These are phyloP conservation scores for Erpobdella octoculata DNA, from an alignment of 2,888 invertebrate genomes.

Conservation along the genomic window DNA sequence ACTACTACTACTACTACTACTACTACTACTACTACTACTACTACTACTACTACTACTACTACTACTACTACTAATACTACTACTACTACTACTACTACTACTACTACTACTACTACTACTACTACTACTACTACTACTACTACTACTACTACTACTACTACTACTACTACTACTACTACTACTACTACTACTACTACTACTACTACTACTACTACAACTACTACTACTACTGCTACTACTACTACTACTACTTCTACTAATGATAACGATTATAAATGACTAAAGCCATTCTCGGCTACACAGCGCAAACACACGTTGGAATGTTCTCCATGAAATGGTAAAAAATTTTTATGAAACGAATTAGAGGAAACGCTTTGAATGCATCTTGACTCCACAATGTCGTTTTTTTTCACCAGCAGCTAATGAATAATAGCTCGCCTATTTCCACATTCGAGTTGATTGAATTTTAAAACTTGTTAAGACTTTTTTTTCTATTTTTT, in stretches of 20 bases:
- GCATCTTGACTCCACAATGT: no score
- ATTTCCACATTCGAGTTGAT: no score
- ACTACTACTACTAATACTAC: constrained; percentile 29
- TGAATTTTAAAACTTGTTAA: no score
- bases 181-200: constrained; percentile 33
- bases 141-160: constrained; percentile 32
- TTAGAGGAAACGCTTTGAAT: no score
- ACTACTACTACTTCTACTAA: no score
- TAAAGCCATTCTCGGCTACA: not conserved
- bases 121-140: constrained; percentile 31
- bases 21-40: not conserved
- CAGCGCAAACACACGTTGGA: not conserved
- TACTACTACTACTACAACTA: constrained; percentile 32
- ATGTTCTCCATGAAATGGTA: not conserved
- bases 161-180: constrained; percentile 32
- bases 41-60: constrained; percentile 19
- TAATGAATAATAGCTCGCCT: no score
- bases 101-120: constrained; percentile 29
- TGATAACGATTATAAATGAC: not conserved
- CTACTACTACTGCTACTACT: constrained; percentile 25
- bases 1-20: constrained; percentile 7
- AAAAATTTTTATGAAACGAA: no score
- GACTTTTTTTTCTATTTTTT: not conserved
- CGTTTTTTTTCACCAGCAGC: no score
- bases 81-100: constrained; percentile 29